Percentiles rank a stretch among this genome's conserved stretches.
Evolutionary conservation across 2,888 invertebrate species (phyloP).

Genomic region (Carterocephalus palaemon): DNA sequence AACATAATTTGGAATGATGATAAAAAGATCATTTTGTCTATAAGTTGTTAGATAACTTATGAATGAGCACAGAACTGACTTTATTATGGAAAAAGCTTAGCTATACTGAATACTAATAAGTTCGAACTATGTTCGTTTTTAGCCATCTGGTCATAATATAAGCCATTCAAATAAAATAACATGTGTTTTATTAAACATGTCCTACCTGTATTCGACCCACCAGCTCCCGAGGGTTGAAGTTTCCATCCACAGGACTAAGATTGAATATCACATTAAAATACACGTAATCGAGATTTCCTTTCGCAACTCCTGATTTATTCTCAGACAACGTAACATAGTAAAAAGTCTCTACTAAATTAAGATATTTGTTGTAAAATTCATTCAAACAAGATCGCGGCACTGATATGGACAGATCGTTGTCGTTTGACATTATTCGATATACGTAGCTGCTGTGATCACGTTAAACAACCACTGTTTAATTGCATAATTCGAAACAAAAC

Average conservation of each 20-base stretch:
- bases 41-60: too few species aligned
- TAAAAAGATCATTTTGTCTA: too few species aligned
- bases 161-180: neutral
- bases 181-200: slow-evolving; percentile 11
- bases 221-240: slow-evolving; percentile 61
- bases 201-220: slow-evolving; percentile 68
- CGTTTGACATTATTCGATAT: slow-evolving; percentile 63
- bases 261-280: slow-evolving; percentile 68
- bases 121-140: too few species aligned
- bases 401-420: slow-evolving; percentile 60
- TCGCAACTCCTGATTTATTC: slow-evolving; percentile 52
- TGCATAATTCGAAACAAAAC: slow-evolving; percentile 65
- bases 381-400: slow-evolving; percentile 66
- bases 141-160: slow-evolving; percentile 8
- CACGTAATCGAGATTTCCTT: slow-evolving; percentile 62
- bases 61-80: too few species aligned
- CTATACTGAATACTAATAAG: too few species aligned
- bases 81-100: too few species aligned
- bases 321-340: slow-evolving; percentile 72
- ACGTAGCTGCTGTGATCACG: slow-evolving; percentile 44
- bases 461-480: slow-evolving; percentile 51
- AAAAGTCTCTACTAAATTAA: slow-evolving; percentile 74
- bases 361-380: slow-evolving; percentile 68
- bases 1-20: too few species aligned
- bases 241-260: slow-evolving; percentile 64